Evolutionary conservation across 1,140 invertebrate species (phyloP), one percentile per base, ranked within the genome.

Genomic region (Theocolax elegans): DNA sequence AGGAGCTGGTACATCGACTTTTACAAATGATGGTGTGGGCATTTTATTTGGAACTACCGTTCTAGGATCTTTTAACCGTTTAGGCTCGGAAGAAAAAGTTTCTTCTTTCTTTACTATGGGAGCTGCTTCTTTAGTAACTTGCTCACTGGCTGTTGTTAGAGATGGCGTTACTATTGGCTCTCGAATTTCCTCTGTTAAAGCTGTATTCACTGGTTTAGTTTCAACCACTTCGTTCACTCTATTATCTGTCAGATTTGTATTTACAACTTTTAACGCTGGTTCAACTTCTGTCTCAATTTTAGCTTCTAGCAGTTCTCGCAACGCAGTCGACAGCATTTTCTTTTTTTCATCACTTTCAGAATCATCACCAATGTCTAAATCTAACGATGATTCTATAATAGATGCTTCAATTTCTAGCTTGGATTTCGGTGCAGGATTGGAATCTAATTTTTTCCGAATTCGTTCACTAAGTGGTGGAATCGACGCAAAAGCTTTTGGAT

Each of bases 391-490:
- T 46, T 86, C 83, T 4, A 85, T 84, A n/a, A 83, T 84, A 1
- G 81, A 79, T 1, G 83, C 80, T 29, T 86, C 83, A 46, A 84
- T 82, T 17, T 81, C 79, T 10, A 85, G n/a, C 9, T 76, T 77
- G 0, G 79, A 80, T 59, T 79, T 82, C 6, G 74, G 17, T 0
- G 66, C 6, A 0, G 60, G 62, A 0, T 75, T 67, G 0, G 74
- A 27, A 4, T 84, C 80, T 12, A 71, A 60, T 53, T 86, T 86
- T 44, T 85, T 85, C 0, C 83, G 77, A n/a, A 86, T 86, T 19
- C 84, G 76, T 31, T 86, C 84, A 38, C 83, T 85, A 1, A 86
- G 71, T 0, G 84, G 84, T 42, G 81, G 78, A 68, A 86, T 86
- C 1, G 83, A 64, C 2, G 80, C 74, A 67, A 81, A 80, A 29